These are phyloP conservation scores for Leptodactylus fuscus DNA, from an alignment of 2,113 vertebrate genomes.

Conservation along the genomic window DNA sequence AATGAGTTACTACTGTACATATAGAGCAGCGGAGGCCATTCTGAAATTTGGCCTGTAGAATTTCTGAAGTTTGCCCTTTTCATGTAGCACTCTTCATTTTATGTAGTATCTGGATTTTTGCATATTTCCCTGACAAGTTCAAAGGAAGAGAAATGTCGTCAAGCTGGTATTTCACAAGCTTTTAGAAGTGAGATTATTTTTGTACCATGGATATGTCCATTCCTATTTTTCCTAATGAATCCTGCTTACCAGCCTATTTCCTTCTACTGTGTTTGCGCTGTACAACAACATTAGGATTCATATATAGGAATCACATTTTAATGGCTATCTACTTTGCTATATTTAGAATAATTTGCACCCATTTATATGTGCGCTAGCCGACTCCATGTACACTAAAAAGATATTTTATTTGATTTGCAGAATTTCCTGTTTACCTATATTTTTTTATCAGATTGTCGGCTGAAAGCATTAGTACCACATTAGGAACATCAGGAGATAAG, in stretches of 20 bases:
- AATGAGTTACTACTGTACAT: too few relatives aligned
- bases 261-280: conserved; percentile 2
- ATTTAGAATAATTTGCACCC: conserved; percentile 33
- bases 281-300: background rate
- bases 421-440: conserved; percentile 48
- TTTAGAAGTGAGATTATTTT: background rate
- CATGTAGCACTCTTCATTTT: too few relatives aligned
- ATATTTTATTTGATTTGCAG: conserved; percentile 43
- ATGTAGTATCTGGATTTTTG: too few relatives aligned
- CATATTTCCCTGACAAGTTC: too few relatives aligned
- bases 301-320: conserved; percentile 37
- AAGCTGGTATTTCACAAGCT: background rate
- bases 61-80: too few relatives aligned
- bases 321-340: conserved; percentile 11
- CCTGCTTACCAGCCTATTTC: conserved; percentile 9
- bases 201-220: background rate
- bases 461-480: conserved; percentile 54
- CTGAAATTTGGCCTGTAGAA: too few relatives aligned
- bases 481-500: conserved; percentile 47
- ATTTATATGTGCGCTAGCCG: conserved; percentile 31
- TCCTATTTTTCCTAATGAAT: too few relatives aligned
- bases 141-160: background rate
- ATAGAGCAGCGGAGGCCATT: too few relatives aligned
- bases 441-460: conserved; percentile 31
- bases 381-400: conserved; percentile 10